Evolutionary conservation across 2,888 invertebrate genomes (phyloP), one percentile per base, ranked within the genome.

Genomic region (Pyrrhopygopsis socrates): DNA sequence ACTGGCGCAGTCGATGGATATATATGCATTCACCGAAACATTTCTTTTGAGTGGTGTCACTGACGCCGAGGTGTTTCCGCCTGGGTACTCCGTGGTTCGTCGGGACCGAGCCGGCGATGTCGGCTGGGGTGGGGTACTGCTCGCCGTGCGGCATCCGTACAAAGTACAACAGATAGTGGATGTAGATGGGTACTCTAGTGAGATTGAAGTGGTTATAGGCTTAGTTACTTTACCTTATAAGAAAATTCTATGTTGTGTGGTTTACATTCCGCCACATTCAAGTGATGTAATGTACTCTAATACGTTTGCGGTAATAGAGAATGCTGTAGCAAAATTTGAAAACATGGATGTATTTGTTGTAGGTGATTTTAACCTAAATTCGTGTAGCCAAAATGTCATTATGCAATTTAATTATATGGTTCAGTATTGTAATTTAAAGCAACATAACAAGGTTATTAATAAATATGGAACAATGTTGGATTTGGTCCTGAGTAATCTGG

Each of bases 1-100:
- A 18, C 20, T 58, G 4, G 34, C 38, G 38, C 38, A 74, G 1
- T 3, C 34, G 4, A 45, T 60, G 38, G 74, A 74, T 74, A 38
- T 74, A 6, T 60, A 24, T 74, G 74, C 74, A 18, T 60, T 74
- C 29, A 74, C 41, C 8, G 75, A 75, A 22, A 63, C 75, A 20
- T 75, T 75, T 18, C 15, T 75, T 2, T 13, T 41, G 27, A 75
- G 75, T 11, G n/a, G 60, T 3, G 27, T 75, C 5, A 27, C 1
- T 11, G n/a, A 63, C 41, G 38, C 27, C 8, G 75, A 75, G 41
- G 18, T 75, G n/a, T 75, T 75, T 63, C 75, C 75, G 6, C 13
- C 75, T 8, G 75, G 75, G 6, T 75, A 75, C 27, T 27, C 9
- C 9, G 60, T 75, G 3, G 18, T 60, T 2, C 63, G 75, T 2